Evolutionary conservation across 2,113 vertebrate species (phyloP).

Genomic region (Cettia cetti): DNA sequence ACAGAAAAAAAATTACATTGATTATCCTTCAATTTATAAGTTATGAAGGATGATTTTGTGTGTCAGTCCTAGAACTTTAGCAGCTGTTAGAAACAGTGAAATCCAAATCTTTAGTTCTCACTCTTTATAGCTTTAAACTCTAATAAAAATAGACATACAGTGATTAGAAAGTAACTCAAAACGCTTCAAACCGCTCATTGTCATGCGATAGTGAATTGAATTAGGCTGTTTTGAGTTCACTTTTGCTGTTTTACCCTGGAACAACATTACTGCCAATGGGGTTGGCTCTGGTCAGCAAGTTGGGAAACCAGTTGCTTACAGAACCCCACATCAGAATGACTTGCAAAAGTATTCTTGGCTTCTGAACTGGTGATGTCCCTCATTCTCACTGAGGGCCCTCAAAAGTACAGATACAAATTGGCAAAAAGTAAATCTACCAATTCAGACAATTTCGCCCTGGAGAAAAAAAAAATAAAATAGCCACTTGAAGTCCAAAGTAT

Average conservation of each 20-base stretch:
- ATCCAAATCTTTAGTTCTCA: not conserved
- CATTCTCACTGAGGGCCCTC: not conserved
- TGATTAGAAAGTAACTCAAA: not conserved
- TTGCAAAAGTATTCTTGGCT: not conserved
- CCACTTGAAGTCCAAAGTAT: not conserved
- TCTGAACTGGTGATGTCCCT: not conserved
- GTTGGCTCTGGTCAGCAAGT: not conserved
- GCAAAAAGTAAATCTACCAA: not conserved
- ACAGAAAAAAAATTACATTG: not conserved
- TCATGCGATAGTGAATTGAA: not conserved
- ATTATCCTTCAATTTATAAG: not conserved
- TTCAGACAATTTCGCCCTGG: not conserved
- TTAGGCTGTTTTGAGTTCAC: not conserved
- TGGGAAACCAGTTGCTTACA: not conserved
- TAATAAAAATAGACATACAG: not conserved
- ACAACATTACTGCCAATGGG: not conserved
- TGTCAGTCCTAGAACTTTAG: not conserved
- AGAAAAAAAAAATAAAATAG: not conserved
- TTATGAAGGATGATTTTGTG: not conserved
- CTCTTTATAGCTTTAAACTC: not conserved
- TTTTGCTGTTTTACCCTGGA: not conserved
- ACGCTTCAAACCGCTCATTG: not conserved
- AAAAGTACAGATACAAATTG: not conserved
- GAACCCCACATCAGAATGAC: fast-evolving
- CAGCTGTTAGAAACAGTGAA: not conserved